Evolutionary conservation across 2,797 vertebrate species (phyloP).

Genomic region (Triplophysa bombifrons): DNA sequence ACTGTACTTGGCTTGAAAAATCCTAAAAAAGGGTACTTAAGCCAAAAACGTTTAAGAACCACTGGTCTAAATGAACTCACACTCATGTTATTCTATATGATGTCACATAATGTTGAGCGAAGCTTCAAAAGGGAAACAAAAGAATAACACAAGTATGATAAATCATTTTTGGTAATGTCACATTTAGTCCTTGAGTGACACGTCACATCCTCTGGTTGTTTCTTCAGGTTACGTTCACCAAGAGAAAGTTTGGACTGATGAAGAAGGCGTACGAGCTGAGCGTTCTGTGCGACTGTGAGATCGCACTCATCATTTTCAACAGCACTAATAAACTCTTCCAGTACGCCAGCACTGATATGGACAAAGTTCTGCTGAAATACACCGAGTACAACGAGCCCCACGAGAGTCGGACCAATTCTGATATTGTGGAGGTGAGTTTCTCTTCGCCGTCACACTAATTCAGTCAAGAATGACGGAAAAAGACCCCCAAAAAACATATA

Average conservation of each 20-base stretch:
- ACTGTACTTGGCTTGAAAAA: no score
- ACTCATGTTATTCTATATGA: neutral
- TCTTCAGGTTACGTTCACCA: conserved; percentile 86
- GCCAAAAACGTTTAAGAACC: no score
- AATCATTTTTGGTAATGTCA: no score
- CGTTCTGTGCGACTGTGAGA: conserved; percentile 88
- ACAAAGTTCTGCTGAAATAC: conserved; percentile 88
- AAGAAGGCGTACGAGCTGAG: conserved; percentile 90
- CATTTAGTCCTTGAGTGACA: no score
- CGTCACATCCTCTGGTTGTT: neutral
- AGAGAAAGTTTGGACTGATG: conserved; percentile 91
- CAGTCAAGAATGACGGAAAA: no score
- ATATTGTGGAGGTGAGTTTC: conserved; percentile 85
- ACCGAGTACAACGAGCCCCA: conserved; percentile 87
- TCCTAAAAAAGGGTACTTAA: no score
- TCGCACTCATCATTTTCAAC: conserved; percentile 90
- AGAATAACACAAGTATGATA: no score
- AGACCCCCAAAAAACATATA: no score
- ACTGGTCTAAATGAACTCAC: neutral
- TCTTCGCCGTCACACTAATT: neutral
- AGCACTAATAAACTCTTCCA: conserved; percentile 91
- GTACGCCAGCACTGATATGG: conserved; percentile 90
- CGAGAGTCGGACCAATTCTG: conserved; percentile 87
- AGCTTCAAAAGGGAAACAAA: no score
- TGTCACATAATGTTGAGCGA: neutral